Evolutionary conservation across 2,888 invertebrate species (phyloP).

Genomic region (Hetaerina titia): DNA sequence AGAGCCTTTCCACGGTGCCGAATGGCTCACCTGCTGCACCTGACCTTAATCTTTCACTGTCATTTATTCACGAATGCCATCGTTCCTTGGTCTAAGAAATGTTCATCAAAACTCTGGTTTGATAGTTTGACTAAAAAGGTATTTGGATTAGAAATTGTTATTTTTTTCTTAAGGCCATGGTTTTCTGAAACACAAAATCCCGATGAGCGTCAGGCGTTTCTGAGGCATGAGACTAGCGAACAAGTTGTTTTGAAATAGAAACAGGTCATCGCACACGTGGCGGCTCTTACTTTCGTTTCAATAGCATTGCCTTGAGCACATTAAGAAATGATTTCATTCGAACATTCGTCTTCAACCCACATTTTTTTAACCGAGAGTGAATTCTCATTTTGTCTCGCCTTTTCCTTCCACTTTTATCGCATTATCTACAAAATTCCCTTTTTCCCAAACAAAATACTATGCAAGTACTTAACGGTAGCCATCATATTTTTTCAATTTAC

Average conservation of each 20-base stretch:
- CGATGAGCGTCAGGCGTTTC: not conserved
- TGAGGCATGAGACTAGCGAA: not conserved
- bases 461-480: too few relatives aligned
- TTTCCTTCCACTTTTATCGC: not conserved
- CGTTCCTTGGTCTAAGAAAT: not conserved
- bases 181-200: not conserved
- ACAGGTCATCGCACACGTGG: not conserved
- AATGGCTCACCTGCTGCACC: slow-evolving; percentile 15
- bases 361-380: not conserved
- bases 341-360: not conserved
- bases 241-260: not conserved
- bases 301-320: not conserved
- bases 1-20: not conserved
- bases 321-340: not conserved
- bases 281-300: not conserved
- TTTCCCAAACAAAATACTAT: too few relatives aligned
- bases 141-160: not conserved
- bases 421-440: too few relatives aligned
- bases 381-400: not conserved
- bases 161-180: not conserved
- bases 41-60: slow-evolving; percentile 20
- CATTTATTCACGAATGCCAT: not conserved
- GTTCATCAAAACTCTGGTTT: not conserved
- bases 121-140: not conserved
- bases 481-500: too few relatives aligned